Conservation (phyloP, 2,113 vertebrate species). For the Seriola dumerili region DNA sequence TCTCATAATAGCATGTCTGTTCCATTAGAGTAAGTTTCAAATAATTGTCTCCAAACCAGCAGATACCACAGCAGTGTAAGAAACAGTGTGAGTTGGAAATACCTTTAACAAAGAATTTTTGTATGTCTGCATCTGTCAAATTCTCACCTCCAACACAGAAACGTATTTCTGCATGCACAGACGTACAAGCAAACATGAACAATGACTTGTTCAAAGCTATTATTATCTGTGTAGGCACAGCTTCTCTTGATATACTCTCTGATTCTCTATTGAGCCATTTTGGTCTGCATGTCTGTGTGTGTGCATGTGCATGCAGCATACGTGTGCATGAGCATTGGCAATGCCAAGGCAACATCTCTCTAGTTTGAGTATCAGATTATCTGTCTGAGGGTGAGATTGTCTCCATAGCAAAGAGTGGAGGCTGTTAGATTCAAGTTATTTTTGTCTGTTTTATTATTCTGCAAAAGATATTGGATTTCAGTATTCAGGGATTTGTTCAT, state of each 20-base stretch:
- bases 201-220: constrained; percentile 44
- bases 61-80: not conserved
- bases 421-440: constrained; percentile 22
- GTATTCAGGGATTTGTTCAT: not conserved
- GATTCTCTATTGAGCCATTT: constrained; percentile 3
- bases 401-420: constrained; percentile 45
- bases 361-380: constrained; percentile 6
- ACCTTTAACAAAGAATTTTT: constrained; percentile 54
- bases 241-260: constrained; percentile 20
- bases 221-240: constrained; percentile 50
- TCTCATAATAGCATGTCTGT: constrained; percentile 13
- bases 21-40: constrained; percentile 40
- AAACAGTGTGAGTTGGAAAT: constrained; percentile 10
- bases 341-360: constrained; percentile 17
- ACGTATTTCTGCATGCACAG: not conserved
- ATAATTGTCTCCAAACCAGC: not conserved
- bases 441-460: constrained; percentile 13
- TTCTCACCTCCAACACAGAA: not conserved
- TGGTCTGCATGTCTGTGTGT: not conserved
- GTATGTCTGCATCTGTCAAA: constrained; percentile 12
- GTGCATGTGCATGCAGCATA: not conserved
- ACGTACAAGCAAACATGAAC: constrained; percentile 27
- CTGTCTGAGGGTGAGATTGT: constrained; percentile 23
- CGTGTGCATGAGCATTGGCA: not conserved
- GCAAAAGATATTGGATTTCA: not conserved